Evolutionary conservation across 2,797 vertebrate genomes (phyloP).

Genomic region (Ctenopoma kingsleyae): DNA sequence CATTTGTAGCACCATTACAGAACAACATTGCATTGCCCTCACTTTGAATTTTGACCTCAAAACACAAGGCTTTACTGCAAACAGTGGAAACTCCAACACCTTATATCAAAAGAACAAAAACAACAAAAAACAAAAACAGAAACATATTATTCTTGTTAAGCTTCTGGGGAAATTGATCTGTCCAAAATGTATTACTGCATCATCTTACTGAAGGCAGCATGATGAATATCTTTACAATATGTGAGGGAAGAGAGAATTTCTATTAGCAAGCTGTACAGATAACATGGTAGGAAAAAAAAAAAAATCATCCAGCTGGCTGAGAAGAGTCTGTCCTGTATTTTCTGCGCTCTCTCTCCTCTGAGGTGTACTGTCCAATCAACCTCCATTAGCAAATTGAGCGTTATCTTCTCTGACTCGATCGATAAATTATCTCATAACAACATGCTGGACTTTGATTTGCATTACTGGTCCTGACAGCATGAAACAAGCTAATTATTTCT

Average conservation of each 20-base stretch:
- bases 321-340: slow-evolving; percentile 16
- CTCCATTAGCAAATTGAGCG: slow-evolving; percentile 74
- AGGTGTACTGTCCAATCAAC: slow-evolving; percentile 64
- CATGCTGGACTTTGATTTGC: slow-evolving; percentile 72
- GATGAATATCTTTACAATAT: slow-evolving; percentile 76
- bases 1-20: slow-evolving; percentile 10
- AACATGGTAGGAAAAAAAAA: slow-evolving; percentile 28
- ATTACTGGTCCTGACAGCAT: slow-evolving; percentile 62
- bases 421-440: slow-evolving; percentile 78
- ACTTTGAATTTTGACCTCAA: slow-evolving; percentile 30
- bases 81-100: slow-evolving; percentile 15
- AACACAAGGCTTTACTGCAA: slow-evolving; percentile 10
- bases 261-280: slow-evolving; percentile 70
- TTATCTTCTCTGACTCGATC: slow-evolving; percentile 74
- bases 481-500: slow-evolving; percentile 72
- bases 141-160: slow-evolving; percentile 56
- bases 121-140: slow-evolving; percentile 14
- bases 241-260: slow-evolving; percentile 65
- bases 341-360: slow-evolving; percentile 25
- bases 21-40: slow-evolving; percentile 12
- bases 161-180: slow-evolving; percentile 62
- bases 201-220: slow-evolving; percentile 53
- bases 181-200: slow-evolving; percentile 70
- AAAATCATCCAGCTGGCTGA: slow-evolving; percentile 40
- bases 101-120: slow-evolving; percentile 17